Evolutionary conservation across 1,140 invertebrate species (phyloP), one percentile per base, ranked within the genome.

Genomic region (Magallana gigas): DNA sequence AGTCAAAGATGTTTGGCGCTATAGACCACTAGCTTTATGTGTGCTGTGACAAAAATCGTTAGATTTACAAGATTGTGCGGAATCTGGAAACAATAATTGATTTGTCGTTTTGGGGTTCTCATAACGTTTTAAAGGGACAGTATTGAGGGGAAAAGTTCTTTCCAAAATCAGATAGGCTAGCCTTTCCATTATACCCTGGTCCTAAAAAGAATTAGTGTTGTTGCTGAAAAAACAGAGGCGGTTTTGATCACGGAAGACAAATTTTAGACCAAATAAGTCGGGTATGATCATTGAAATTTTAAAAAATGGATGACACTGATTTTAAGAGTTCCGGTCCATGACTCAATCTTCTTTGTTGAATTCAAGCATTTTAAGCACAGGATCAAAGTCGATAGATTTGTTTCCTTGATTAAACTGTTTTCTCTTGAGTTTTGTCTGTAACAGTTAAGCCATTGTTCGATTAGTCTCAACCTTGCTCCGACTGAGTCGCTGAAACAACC

Each of bases 341-440:
- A 76, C 68, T 76, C 68, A 76, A 29, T 76, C 68, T 36, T 76
- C 29, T 76, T 29, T 76, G 68, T 29, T 76, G 23, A 76, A 76
- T 18, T 29, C 23, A 29, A 18, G 68, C 68, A 76, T 29, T 76
- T 76, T 29, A 36, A 76, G 23, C 8, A 29, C 23, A 76, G 18
- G 68, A 76, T 76, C 23, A 76, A 29, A 76, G 68, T 76, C 23
- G 23, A 76, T 76, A 76, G 23, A 76, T 76, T 76, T 76, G 68
- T 76, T 76, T 76, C 68, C 18, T 76, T 76, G 68, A 76, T 76
- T 76, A 76, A 76, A 36, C 68, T 76, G 68, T 76, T 76, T 76
- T 76, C 23, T 76, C 60, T 62, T 12, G 5, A 12, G n/a, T 62
- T n/a, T 9, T 76, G 23, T 76, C 23, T 76, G 68, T 29, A 29